Evolutionary conservation across 2,797 vertebrate genomes (phyloP).

Genomic region (Darevskia mixta): DNA sequence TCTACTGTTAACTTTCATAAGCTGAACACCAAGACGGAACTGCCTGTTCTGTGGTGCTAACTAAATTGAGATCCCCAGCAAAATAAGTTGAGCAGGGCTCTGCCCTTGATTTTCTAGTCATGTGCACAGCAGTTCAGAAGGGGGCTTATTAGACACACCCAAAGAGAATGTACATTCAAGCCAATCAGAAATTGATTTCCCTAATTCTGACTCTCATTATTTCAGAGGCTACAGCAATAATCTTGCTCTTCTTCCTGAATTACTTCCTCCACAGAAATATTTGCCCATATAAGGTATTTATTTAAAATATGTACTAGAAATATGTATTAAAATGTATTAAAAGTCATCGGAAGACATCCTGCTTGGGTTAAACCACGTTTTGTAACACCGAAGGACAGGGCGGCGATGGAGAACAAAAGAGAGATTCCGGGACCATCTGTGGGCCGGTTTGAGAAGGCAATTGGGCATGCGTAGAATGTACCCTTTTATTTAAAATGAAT

Average conservation of each 20-base stretch:
- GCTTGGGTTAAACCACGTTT: no score
- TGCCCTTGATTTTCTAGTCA: conserved; percentile 53
- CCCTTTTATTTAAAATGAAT: no score
- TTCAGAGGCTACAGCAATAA: background rate
- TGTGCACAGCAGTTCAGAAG: conserved; percentile 54
- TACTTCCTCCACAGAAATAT: conserved; percentile 28
- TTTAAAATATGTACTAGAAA: background rate
- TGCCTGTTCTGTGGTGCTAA: conserved; percentile 62
- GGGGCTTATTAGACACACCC: conserved; percentile 56
- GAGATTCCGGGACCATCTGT: no score
- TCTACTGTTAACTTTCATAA: conserved; percentile 35
- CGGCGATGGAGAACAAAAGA: no score
- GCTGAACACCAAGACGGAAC: conserved; percentile 56
- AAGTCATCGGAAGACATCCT: no score
- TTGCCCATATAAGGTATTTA: background rate
- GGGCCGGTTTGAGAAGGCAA: no score
- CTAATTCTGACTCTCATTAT: conserved; percentile 13
- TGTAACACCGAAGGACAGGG: no score
- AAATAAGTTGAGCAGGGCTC: conserved; percentile 80
- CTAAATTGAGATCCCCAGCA: conserved; percentile 65
- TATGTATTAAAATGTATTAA: no score
- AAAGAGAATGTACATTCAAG: conserved; percentile 42
- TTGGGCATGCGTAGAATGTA: no score
- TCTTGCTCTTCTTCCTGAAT: background rate
- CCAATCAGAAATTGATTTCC: conserved; percentile 46